Evolutionary conservation across 2,888 invertebrate genomes (phyloP), one percentile per base, ranked within the genome.

Genomic region (Tetheella fluctuosa): DNA sequence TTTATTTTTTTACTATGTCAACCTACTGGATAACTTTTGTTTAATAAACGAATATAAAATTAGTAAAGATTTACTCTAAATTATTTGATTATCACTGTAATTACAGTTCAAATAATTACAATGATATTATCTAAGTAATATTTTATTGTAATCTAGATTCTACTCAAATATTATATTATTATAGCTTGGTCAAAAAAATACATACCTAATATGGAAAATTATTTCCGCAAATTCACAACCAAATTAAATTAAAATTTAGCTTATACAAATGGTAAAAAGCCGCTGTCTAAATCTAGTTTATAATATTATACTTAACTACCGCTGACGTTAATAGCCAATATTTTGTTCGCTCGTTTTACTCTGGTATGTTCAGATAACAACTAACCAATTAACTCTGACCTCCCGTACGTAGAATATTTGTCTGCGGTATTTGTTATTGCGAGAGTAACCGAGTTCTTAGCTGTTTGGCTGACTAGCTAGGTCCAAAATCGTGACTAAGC

Each of bases 401-500:
- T 67, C 6, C 52, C 30, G 57, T 55, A 60, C 56, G 57, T 61
- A 30, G 61, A 63, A 61, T 56, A 60, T 59, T 65, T 53, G 63
- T 58, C 55, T 52, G 52, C 39, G 57, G 59, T 65, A 53, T 59
- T 59, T 59, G 20, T 39, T 54, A 57, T 59, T 56, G 25, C 57
- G 62, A 62, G 65, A 69, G 69, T 68, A 59, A 62, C 58, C 66
- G 57, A 60, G 77, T 55, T 80, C 76, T 58, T 23, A n/a, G 34
- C 70, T 67, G 39, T 61, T 57, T 79, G 74, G 82, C 65, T 62
- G 39, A 15, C 37, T 56, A 52, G 62, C 58, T 68, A 73, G 68
- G 64, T 69, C 65, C 61, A 62, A 64, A 77, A 71, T 84, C 84
- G 83, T 86, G 86, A 86, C 86, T 74, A 71, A 73, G 74, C 63